phyloP scores from a whole-genome alignment of 2,888 invertebrate species.

The Heteromurus nitidus region DNA sequence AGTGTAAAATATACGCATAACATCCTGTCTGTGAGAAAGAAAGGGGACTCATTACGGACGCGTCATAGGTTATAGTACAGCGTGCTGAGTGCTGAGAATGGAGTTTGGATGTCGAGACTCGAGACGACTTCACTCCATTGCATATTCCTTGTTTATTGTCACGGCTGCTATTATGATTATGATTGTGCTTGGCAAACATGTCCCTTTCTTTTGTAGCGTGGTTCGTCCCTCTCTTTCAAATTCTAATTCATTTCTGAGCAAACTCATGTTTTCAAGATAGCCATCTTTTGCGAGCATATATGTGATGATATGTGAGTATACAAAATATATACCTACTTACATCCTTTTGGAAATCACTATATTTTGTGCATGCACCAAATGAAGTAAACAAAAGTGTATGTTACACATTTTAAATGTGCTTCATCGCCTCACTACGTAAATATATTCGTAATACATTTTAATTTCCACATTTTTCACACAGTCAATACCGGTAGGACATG shows the following conservation, averaged over 20 bases:
- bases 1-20: neutral
- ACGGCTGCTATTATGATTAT: constrained; percentile 53
- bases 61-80: neutral
- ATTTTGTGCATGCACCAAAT: neutral
- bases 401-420: neutral
- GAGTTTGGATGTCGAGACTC: no score
- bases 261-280: neutral
- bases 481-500: constrained; percentile 48
- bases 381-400: neutral
- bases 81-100: neutral
- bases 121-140: no score
- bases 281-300: neutral
- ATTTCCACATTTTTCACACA: constrained; percentile 53
- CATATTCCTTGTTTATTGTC: constrained; percentile 50
- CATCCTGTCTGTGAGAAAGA: neutral
- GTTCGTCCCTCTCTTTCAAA: no score
- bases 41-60: neutral
- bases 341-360: neutral
- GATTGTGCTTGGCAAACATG: neutral
- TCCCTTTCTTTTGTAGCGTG: no score
- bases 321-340: no score
- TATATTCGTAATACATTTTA: constrained; percentile 5
- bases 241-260: no score
- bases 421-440: neutral
- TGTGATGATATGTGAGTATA: neutral